Evolutionary conservation across 2,113 vertebrate genomes (phyloP).

Genomic region (Muscicapa adusta): DNA sequence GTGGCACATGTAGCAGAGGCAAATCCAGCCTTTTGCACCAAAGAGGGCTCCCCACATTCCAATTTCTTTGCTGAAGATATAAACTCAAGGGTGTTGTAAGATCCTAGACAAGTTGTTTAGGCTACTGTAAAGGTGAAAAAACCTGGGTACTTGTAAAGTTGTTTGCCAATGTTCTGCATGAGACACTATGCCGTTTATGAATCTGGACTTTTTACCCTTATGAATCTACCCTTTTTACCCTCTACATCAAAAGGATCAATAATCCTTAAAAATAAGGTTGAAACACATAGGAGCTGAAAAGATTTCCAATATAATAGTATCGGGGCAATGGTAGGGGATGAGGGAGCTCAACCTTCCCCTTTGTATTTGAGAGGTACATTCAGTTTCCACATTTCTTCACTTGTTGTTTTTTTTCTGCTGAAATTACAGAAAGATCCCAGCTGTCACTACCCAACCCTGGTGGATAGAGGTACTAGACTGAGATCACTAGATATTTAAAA

Average conservation of each 20-base stretch:
- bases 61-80: not conserved
- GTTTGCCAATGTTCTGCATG: not conserved
- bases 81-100: not conserved
- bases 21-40: not conserved
- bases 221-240: no score
- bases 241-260: not conserved
- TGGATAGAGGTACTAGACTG: not conserved
- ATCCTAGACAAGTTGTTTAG: not conserved
- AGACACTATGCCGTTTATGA: not conserved
- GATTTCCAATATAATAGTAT: not conserved
- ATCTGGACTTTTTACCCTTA: not conserved
- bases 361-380: not conserved
- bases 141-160: not conserved
- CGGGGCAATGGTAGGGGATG: not conserved
- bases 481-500: not conserved
- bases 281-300: not conserved
- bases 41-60: not conserved
- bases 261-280: not conserved
- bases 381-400: not conserved
- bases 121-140: not conserved
- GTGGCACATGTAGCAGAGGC: not conserved
- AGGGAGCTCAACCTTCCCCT: not conserved
- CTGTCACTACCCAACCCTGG: not conserved
- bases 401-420: not conserved
- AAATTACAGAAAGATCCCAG: not conserved